Percentiles rank a stretch among this genome's conserved stretches.
phyloP scores from a whole-genome alignment of 2,888 invertebrate genomes.

The Callyntrura sp. region DNA sequence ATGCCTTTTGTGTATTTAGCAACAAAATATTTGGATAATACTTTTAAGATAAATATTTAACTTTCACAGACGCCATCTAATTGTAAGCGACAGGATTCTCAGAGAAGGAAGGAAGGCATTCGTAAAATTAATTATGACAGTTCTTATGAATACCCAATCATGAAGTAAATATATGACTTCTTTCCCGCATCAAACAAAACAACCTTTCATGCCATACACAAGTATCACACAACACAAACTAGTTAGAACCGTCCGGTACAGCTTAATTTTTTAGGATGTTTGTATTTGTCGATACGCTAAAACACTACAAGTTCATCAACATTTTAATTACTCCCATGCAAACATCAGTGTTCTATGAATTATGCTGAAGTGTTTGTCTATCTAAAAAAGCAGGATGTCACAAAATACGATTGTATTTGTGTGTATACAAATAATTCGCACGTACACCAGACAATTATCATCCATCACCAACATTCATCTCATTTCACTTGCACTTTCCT shows the following conservation, averaged over 20 bases:
- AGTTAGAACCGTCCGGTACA: background rate
- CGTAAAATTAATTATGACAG: constrained; percentile 41
- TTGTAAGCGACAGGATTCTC: constrained; percentile 67
- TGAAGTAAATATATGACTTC: constrained; percentile 10
- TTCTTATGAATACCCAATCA: constrained; percentile 31
- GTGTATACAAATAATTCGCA: background rate
- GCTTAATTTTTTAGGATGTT: constrained; percentile 30
- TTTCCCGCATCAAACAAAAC: background rate
- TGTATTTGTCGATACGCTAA: constrained; percentile 14
- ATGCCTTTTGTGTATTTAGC: too few relatives aligned
- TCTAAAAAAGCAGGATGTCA: constrained; percentile 26
- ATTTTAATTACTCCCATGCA: constrained; percentile 47
- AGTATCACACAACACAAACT: constrained; percentile 4
- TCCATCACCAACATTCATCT: constrained; percentile 62
- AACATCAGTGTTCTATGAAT: background rate
- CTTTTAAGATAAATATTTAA: constrained; percentile 61
- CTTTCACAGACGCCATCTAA: constrained; percentile 72
- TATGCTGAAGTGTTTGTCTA: constrained; percentile 7
- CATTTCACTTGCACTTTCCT: constrained; percentile 9
- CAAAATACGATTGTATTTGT: background rate
- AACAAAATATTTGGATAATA: constrained; percentile 10
- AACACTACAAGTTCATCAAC: constrained; percentile 46
- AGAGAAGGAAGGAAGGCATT: constrained; percentile 54
- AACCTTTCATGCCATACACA: background rate
- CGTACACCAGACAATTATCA: background rate